These are phyloP conservation scores for Scolopax bukidnonensis DNA, from an alignment of 2,797 vertebrate species.

Conservation along the genomic window DNA sequence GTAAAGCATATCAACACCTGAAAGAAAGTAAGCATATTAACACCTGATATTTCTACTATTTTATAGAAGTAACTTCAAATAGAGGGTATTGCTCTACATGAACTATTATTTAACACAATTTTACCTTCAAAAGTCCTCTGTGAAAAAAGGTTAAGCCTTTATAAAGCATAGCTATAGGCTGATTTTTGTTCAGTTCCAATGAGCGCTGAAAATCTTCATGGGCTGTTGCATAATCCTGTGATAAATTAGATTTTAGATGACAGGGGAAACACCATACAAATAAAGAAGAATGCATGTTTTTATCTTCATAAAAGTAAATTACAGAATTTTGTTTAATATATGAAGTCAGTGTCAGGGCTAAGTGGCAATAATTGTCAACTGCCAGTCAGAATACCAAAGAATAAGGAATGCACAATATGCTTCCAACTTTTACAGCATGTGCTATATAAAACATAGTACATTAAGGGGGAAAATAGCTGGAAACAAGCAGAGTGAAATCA, in stretches of 20 bases:
- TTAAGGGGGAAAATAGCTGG: not conserved
- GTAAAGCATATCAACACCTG: rapidly evolving
- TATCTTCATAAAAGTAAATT: not conserved
- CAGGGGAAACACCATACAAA: not conserved
- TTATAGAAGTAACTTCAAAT: not conserved
- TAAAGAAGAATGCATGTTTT: not conserved
- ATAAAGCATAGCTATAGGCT: slow-evolving; percentile 97
- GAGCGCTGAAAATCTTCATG: slow-evolving; percentile 96
- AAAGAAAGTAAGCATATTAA: not conserved
- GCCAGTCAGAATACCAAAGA: not conserved
- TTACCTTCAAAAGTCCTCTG: slow-evolving; percentile 95
- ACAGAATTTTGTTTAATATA: not conserved
- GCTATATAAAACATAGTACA: not conserved
- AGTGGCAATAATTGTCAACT: not conserved
- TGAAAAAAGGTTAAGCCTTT: slow-evolving; percentile 99
- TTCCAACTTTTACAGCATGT: not conserved
- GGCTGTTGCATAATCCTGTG: slow-evolving; percentile 92
- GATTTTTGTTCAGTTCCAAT: slow-evolving; percentile 93
- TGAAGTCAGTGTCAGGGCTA: not conserved
- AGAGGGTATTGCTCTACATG: not conserved
- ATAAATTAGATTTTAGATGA: not conserved
- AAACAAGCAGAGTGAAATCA: not conserved
- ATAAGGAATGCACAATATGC: not conserved
- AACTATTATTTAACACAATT: not conserved
- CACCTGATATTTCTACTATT: not conserved